Evolutionary conservation across 2,113 vertebrate genomes (phyloP).

Genomic region (Chaetodon auriga): DNA sequence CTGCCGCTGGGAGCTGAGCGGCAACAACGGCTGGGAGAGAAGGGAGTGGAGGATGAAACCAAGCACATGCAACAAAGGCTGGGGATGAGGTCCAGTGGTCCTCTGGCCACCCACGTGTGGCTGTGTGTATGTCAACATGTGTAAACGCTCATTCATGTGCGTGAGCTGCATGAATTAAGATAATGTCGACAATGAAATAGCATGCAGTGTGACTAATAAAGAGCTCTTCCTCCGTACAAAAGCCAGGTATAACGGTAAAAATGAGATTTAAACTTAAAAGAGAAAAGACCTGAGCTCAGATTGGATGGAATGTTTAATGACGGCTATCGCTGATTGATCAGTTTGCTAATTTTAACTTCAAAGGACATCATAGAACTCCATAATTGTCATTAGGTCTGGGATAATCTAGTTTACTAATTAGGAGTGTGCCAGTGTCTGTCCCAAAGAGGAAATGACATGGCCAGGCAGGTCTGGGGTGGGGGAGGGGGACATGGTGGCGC

Average conservation of each 20-base stretch:
- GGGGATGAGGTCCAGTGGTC: slow-evolving; percentile 55
- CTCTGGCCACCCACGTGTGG: slow-evolving; percentile 73
- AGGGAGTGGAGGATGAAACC: slow-evolving; percentile 68
- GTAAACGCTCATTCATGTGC: slow-evolving; percentile 58
- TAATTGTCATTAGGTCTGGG: slow-evolving; percentile 67
- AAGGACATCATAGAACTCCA: slow-evolving; percentile 63
- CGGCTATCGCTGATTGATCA: background rate
- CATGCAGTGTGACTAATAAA: background rate
- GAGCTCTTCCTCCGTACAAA: background rate
- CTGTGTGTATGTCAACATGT: slow-evolving; percentile 50
- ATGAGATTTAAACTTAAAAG: background rate
- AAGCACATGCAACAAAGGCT: slow-evolving; percentile 50
- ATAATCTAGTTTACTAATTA: slow-evolving; percentile 79
- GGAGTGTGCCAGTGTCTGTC: slow-evolving; percentile 65
- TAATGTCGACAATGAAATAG: slow-evolving; percentile 5
- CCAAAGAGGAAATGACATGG: slow-evolving; percentile 77
- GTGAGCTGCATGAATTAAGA: slow-evolving; percentile 48
- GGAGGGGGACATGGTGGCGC: slow-evolving; percentile 59
- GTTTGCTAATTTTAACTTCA: slow-evolving; percentile 66
- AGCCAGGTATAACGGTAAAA: slow-evolving; percentile 15
- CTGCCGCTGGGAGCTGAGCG: slow-evolving; percentile 63
- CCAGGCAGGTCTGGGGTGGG: slow-evolving; percentile 51
- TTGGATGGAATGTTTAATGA: background rate
- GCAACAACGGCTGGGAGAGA: slow-evolving; percentile 55
- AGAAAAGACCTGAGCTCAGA: slow-evolving; percentile 5